Evolutionary conservation across 2,888 invertebrate genomes (phyloP).

Genomic region (Agonopterix heracliana): DNA sequence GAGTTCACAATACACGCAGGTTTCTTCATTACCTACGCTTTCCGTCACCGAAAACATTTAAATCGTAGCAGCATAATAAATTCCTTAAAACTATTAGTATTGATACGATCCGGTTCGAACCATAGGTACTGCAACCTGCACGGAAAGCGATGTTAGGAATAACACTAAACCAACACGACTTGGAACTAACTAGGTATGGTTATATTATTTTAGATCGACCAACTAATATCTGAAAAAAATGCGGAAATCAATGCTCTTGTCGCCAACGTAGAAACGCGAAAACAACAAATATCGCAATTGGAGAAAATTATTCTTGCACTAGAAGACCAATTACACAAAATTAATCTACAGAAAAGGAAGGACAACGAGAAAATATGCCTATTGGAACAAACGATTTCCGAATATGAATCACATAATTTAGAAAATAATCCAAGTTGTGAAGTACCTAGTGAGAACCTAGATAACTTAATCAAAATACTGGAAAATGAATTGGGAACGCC

Average conservation of each 20-base stretch:
- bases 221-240: conserved; percentile 47
- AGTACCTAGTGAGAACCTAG: conserved; percentile 44
- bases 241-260: conserved; percentile 48
- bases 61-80: no score
- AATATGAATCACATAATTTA: conserved; percentile 34
- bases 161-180: no score
- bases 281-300: conserved; percentile 46
- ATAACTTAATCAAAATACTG: conserved; percentile 55
- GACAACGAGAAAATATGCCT: conserved; percentile 41
- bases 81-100: no score
- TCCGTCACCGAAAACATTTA: no score
- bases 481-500: conserved; percentile 55
- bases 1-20: no score
- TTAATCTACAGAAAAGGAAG: conserved; percentile 35
- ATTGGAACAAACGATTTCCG: conserved; percentile 41
- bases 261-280: conserved; percentile 37
- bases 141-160: no score
- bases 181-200: no score
- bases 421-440: conserved; percentile 30
- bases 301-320: conserved; percentile 58
- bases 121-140: no score
- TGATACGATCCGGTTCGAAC: neutral
- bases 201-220: conserved; percentile 33
- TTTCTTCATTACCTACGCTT: no score
- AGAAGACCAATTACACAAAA: conserved; percentile 49